These are phyloP conservation scores for Plectus sambesii DNA, from an alignment of 1,140 invertebrate species.

Conservation along the genomic window DNA sequence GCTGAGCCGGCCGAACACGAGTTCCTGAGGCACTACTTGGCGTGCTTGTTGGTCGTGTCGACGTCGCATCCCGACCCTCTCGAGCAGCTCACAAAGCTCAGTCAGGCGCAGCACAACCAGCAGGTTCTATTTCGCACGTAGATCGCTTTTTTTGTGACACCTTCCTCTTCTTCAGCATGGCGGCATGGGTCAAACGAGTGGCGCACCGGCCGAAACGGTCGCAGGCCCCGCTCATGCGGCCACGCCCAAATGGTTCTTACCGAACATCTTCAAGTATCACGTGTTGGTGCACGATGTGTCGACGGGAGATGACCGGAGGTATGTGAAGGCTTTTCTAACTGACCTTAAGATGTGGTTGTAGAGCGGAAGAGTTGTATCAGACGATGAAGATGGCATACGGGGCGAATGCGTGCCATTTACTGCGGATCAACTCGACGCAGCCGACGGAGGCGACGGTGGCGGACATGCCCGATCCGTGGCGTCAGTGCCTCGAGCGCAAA, in stretches of 20 bases:
- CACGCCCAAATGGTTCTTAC: conserved; percentile 69
- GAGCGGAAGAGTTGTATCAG: conserved; percentile 20
- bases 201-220: neutral
- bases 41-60: conserved; percentile 35
- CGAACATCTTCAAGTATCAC: conserved; percentile 72
- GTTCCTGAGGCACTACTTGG: conserved; percentile 26
- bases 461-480: conserved; percentile 32
- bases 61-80: conserved; percentile 30
- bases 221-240: conserved; percentile 27
- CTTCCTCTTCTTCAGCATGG: conserved; percentile 23
- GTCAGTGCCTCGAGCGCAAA: conserved; percentile 10
- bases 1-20: conserved; percentile 38
- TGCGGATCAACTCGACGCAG: conserved; percentile 28
- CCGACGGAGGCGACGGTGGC: neutral
- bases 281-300: conserved; percentile 73
- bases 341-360: conserved; percentile 15
- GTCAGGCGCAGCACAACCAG: conserved; percentile 26
- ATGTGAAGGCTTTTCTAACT: neutral
- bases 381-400: conserved; percentile 23
- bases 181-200: no score
- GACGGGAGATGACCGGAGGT: conserved; percentile 57
- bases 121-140: conserved; percentile 22
- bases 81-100: conserved; percentile 19
- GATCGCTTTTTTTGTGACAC: conserved; percentile 1
- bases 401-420: conserved; percentile 22